phyloP scores from a whole-genome alignment of 1,140 invertebrate genomes.

The Lepidurus apus region DNA sequence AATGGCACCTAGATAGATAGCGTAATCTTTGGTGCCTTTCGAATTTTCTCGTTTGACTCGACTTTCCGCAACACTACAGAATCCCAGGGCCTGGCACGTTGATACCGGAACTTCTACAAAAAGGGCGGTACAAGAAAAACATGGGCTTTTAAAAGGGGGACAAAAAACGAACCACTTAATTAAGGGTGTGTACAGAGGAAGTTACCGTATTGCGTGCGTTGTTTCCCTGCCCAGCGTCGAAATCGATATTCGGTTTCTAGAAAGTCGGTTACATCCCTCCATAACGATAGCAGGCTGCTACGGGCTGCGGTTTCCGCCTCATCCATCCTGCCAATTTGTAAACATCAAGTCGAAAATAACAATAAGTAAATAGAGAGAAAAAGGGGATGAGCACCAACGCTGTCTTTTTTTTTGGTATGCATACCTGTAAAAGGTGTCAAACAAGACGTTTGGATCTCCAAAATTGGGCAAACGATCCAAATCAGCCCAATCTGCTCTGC shows the following conservation, averaged over 20 bases:
- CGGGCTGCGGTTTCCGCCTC: background rate
- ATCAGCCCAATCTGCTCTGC: background rate
- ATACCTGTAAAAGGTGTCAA: conserved; percentile 30
- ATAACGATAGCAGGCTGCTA: background rate
- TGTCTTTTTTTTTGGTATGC: background rate
- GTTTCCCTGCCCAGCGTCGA: background rate
- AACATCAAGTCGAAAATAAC: background rate
- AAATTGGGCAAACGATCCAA: conserved; percentile 18
- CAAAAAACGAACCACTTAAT: background rate
- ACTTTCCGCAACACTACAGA: background rate
- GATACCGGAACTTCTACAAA: background rate
- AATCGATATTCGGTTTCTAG: conserved; percentile 5
- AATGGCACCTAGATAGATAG: conserved; percentile 33
- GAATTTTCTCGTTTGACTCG: background rate
- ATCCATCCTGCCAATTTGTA: conserved; percentile 14
- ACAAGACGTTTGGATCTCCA: conserved; percentile 27
- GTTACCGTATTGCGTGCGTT: background rate
- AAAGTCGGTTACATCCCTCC: background rate
- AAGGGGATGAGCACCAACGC: background rate
- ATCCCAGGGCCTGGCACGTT: background rate
- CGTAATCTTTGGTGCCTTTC: conserved; percentile 15
- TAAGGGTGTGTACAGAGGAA: background rate
- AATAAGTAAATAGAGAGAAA: background rate
- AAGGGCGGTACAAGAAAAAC: background rate
- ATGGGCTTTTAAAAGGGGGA: background rate